phyloP scores from a whole-genome alignment of 2,113 vertebrate genomes.

The Suncus etruscus region DNA sequence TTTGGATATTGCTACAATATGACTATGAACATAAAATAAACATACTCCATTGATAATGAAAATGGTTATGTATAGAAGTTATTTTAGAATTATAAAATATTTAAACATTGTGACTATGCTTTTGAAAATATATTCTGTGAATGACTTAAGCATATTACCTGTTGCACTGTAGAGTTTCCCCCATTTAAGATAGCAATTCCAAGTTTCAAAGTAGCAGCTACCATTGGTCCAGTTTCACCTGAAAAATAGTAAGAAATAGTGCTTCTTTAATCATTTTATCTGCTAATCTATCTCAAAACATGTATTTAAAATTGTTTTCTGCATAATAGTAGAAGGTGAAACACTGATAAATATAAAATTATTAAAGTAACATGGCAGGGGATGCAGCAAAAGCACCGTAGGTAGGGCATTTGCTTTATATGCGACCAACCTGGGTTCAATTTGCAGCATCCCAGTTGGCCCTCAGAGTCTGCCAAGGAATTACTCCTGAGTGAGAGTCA shows the following conservation, averaged over 20 bases:
- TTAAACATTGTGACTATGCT: neutral
- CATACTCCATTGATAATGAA: neutral
- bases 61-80: neutral
- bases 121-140: neutral
- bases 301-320: neutral
- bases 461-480: no score
- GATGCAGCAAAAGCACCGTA: no score
- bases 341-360: neutral
- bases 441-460: no score
- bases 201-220: conserved; percentile 96
- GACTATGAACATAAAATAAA: neutral
- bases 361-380: neutral
- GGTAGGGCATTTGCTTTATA: no score
- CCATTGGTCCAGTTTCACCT: conserved; percentile 98
- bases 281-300: neutral
- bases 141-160: conserved; percentile 86
- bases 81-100: neutral
- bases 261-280: neutral
- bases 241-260: conserved; percentile 47
- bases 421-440: no score
- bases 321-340: neutral
- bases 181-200: conserved; percentile 97
- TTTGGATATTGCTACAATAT: neutral
- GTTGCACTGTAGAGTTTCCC: conserved; percentile 97
- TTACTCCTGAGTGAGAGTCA: no score